A percentile compares a stretch with the other conserved stretches of the same genome.
Evolutionary conservation across 1,140 invertebrate genomes (phyloP).

Genomic region (Caerostris darwini): DNA sequence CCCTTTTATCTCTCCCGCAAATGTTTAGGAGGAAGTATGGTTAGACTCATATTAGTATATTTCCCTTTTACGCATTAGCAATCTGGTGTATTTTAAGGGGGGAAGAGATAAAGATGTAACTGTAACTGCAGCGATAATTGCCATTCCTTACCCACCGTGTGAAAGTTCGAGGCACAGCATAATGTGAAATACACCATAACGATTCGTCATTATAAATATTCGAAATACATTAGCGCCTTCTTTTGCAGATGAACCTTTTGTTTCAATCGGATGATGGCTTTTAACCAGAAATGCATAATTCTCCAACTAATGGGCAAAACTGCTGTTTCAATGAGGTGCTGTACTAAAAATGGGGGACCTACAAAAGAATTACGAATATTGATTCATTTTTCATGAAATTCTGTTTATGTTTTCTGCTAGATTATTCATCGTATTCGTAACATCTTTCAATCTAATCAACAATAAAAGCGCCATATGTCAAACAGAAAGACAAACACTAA

Average conservation of each 20-base stretch:
- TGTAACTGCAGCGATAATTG: neutral
- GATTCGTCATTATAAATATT: constrained; percentile 24
- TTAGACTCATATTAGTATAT: no score
- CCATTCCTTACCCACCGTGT: neutral
- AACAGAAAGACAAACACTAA: no score
- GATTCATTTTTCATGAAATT: neutral
- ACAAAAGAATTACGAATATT: neutral
- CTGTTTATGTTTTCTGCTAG: neutral
- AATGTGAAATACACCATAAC: neutral
- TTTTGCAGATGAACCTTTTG: neutral
- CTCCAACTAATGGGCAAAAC: neutral
- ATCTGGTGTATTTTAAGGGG: neutral
- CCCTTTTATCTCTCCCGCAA: no score
- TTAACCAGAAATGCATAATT: neutral
- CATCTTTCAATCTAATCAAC: no score
- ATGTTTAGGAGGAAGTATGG: no score
- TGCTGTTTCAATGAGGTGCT: neutral
- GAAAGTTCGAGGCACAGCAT: neutral
- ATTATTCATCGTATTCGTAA: no score
- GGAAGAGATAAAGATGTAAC: no score
- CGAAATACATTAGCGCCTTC: constrained; percentile 25
- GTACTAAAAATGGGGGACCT: neutral
- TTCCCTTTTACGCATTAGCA: neutral
- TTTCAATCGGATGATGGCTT: neutral
- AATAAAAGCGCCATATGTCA: no score